A percentile compares a stretch with the other conserved stretches of the same genome.
These are phyloP conservation scores for Sylvilagus floridanus DNA, from an alignment of 2,797 vertebrate genomes.

Conservation along the genomic window DNA sequence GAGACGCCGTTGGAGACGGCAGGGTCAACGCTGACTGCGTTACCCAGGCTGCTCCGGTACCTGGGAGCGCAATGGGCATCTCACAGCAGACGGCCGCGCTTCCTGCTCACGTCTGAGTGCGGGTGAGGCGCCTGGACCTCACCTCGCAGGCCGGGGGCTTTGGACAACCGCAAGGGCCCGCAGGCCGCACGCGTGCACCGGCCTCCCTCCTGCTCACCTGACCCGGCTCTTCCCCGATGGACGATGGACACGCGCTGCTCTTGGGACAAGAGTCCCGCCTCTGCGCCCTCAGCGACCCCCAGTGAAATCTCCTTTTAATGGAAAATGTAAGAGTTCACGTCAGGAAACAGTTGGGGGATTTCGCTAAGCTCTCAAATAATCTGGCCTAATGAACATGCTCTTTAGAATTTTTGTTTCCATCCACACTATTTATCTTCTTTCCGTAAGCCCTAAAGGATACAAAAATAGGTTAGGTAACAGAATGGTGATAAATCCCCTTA, in stretches of 20 bases:
- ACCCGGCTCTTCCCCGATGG: not conserved
- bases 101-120: not conserved
- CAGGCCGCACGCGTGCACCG: too few species aligned
- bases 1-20: not conserved
- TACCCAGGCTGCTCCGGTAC: not conserved
- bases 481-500: conserved; percentile 65
- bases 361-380: conserved; percentile 48
- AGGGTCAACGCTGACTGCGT: conserved; percentile 6
- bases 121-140: not conserved
- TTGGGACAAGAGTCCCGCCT: not conserved
- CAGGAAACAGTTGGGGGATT: not conserved
- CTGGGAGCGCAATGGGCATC: not conserved
- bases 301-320: conserved; percentile 33
- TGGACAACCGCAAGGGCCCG: too few species aligned
- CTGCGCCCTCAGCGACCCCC: not conserved
- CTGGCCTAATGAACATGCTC: conserved; percentile 63
- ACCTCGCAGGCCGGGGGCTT: not conserved
- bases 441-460: conserved; percentile 52
- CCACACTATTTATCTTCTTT: conserved; percentile 35
- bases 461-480: conserved; percentile 71
- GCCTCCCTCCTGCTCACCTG: not conserved
- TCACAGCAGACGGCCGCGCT: not conserved
- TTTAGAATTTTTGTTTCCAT: conserved; percentile 60
- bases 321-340: conserved; percentile 13
- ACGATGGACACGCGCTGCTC: not conserved